Evolutionary conservation across 2,113 vertebrate genomes (phyloP).

Genomic region (Falcunculus frontatus): DNA sequence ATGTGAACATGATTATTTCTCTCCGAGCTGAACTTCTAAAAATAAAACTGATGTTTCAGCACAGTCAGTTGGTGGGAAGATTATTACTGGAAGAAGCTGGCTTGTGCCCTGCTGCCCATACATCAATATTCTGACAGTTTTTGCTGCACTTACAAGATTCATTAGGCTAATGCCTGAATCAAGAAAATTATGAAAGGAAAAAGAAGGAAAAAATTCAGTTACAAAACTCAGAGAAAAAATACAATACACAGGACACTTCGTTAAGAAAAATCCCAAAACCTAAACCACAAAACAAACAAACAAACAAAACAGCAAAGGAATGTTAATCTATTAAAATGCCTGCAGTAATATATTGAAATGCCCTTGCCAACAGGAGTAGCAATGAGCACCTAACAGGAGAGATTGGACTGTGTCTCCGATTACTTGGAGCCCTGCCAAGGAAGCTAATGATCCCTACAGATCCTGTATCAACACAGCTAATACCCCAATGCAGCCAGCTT

Average conservation of each 20-base stretch:
- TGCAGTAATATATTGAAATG: background rate
- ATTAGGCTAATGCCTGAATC: background rate
- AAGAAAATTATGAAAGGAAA: background rate
- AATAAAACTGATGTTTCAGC: conserved; percentile 1
- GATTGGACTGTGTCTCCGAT: background rate
- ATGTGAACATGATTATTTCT: background rate
- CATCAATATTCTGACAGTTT: background rate
- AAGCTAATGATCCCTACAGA: background rate
- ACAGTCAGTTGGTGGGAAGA: background rate
- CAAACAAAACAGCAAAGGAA: background rate
- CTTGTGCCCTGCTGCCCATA: background rate
- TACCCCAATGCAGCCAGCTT: background rate
- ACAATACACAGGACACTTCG: background rate
- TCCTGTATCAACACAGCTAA: background rate
- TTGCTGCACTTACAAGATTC: background rate
- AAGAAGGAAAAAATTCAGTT: background rate
- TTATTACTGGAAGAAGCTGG: background rate
- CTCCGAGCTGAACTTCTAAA: background rate
- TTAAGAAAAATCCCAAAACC: background rate
- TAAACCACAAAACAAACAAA: background rate
- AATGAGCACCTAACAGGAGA: background rate
- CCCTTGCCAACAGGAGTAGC: background rate
- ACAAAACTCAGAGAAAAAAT: background rate
- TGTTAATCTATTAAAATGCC: background rate
- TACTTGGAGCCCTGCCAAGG: background rate